Base-by-base conservation (phyloP, 2,888 invertebrate species). In the Standfussiana lucernea region DNA sequence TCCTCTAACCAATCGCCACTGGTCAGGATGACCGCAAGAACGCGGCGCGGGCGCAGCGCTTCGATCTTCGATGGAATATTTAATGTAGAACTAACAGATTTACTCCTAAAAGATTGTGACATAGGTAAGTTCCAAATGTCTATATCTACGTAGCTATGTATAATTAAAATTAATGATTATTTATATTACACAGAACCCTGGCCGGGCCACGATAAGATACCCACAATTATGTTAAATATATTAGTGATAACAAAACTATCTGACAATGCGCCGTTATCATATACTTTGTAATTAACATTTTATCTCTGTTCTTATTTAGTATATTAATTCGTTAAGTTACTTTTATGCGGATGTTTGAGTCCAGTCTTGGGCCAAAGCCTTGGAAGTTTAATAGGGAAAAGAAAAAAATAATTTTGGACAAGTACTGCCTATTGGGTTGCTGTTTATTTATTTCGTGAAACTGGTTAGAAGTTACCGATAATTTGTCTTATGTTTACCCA, bases 251-350 rank as follows among this genome's bases (percentile, higher is more conserved):
- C 80, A 75, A 69, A 75, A 75, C 75, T 87, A 88, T 88, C 89
- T 79, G 87, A 88, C 88, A 87, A 87, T 81, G 78, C 77, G 77
- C 75, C 64, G 71, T 84, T 88, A 89, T 88, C 88, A 68, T 67
- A 77, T 79, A 83, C 82, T 88, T 80, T 83, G 85, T 85, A 88
- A 86, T 82, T 88, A 83, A 75, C 59, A 68, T 79, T 67, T 88
- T 87, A 88, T 89, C 85, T 84, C 28, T 77, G 77, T 75, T 78
- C 77, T 67, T 85, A 84, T 85, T 84, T 83, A 74, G 74, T 77
- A 75, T 65, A 75, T 85, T 80, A 71, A 68, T 75, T 79, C 50
- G 67, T 61, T 75, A 37, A 61, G 59, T 72, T 67, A 45, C 73
- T 71, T 66, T 50, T 42, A 45, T 32, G 72, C 62, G 40, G 24